Evolutionary conservation across 1,140 invertebrate genomes (phyloP), one percentile per base, ranked within the genome.

Genomic region (Scaptomyza pallida): DNA sequence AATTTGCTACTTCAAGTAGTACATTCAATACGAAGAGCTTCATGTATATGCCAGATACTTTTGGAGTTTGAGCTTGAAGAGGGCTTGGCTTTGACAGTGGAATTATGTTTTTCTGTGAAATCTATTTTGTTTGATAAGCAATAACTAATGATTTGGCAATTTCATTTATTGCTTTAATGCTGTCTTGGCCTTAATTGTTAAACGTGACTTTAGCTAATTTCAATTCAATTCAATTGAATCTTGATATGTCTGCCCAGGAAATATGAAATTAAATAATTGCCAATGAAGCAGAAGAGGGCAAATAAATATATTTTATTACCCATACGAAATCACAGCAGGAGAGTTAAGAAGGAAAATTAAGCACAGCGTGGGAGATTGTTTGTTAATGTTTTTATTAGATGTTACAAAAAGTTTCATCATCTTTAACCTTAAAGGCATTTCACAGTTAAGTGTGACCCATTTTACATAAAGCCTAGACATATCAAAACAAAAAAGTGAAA

Each of bases 401-500:
- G 33, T n/a, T n/a, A n/a, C 33, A n/a, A 3, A n/a, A n/a, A n/a
- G 8, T 9, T 37, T 37, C 12, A 30, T 30, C 12, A 2, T n/a
- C 12, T 45, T 41, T 8, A 23, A 41, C 30, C 16, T 30, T 23
- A 21, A 17, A 51, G 33, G 62, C 71, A 78, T 85, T 23, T 40
- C n/a, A 12, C 41, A 17, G 37, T 61, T 48, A 55, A 68, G 12
- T 35, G 33, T n/a, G 12, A 85, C 80, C 80, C 72, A 85, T 56
- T 23, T 56, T 56, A 10, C 8, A 8, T 15, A 1, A 6, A 6
- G 21, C 21, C 56, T 69, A 59, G 60, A 61, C 73, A 61, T 80
- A 80, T 80, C 77, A n/a, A n/a, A n/a, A n/a, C n/a, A 0, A 26
- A 85, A 85, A 86, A 85, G 81, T 88, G 81, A 85, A 88, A 86